Base-by-base conservation (phyloP, 2,888 invertebrate species). In the Melieria crassipennis region DNA sequence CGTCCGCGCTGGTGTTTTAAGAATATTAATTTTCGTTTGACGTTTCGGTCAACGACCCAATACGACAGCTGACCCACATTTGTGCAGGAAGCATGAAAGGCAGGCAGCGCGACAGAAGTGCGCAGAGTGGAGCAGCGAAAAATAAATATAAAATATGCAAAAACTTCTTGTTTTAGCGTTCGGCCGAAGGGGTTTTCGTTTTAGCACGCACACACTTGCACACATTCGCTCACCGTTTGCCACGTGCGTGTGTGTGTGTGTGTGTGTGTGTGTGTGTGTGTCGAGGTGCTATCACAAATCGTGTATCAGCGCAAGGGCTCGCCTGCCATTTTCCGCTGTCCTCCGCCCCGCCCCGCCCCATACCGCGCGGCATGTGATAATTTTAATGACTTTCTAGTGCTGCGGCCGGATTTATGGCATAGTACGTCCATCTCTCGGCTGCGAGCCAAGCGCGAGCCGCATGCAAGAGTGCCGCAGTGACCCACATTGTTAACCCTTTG, bases 11-110 rank as follows among this genome's bases (percentile, higher is more conserved):
- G 63, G 48, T 62, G 64, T 69, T 72, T 70, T 55, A 70, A 71
- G 65, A 61, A 72, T 72, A 74, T 74, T 72, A 72, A 70, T 72
- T 69, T 65, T 71, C 55, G 60, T 74, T 72, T 74, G 72, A 63
- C 74, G 55, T 66, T 66, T 43, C 66, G 74, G 68, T 72, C 72
- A 72, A 63, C 68, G 70, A 71, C 62, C 69, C 56, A 69, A 61
- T 58, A 48, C 56, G 63, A 52, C 69, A 57, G 61, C 68, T 74
- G 72, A 74, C 74, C 74, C 56, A 65, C 13, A 72, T 68, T 56
- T 45, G 56, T 56, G 46, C 10, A 11, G 45, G 7, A 57, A 57
- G 45, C 50, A 68, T 68, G 52, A 46, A 56, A 46, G 46, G 16
- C 16, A 46, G 46, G 16, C 16, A 57, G 42, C 7, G 45, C 60